phyloP scores from a whole-genome alignment of 35 echinoderm and acorn worm species.

The Anneissia japonica region DNA sequence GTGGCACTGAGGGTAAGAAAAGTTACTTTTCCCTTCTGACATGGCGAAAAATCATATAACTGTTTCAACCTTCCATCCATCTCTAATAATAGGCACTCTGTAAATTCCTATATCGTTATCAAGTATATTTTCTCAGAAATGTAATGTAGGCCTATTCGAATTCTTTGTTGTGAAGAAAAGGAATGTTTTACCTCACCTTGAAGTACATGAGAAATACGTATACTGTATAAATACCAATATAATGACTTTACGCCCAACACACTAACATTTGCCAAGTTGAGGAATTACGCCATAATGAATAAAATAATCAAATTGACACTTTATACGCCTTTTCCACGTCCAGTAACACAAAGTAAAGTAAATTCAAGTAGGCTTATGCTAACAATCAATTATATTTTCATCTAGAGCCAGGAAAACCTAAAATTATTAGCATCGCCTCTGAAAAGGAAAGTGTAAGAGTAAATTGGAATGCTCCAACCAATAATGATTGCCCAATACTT shows the following conservation, averaged over 20 bases:
- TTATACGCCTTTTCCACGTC: not conserved
- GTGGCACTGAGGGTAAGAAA: not conserved
- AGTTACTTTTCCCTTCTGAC: too few species aligned
- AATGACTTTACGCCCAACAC: too few species aligned
- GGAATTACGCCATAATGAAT: too few species aligned
- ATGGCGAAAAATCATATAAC: not conserved
- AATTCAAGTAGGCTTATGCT: too few species aligned
- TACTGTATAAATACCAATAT: too few species aligned
- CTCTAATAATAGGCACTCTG: not conserved
- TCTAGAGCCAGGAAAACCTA: not conserved
- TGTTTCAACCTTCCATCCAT: not conserved
- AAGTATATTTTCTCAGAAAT: not conserved
- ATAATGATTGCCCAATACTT: not conserved
- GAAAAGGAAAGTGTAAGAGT: not conserved
- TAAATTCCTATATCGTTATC: not conserved
- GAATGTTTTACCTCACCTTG: not conserved
- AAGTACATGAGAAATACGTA: too few species aligned
- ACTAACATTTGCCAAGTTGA: too few species aligned
- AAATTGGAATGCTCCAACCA: not conserved
- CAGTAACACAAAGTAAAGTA: not conserved
- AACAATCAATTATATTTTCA: not conserved
- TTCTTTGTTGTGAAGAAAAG: not conserved
- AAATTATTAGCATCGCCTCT: not conserved
- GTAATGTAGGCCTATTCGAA: not conserved
- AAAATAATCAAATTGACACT: too few species aligned